These are phyloP conservation scores for Drosophila suboccidentalis DNA, from an alignment of 2,888 invertebrate species.

Conservation along the genomic window DNA sequence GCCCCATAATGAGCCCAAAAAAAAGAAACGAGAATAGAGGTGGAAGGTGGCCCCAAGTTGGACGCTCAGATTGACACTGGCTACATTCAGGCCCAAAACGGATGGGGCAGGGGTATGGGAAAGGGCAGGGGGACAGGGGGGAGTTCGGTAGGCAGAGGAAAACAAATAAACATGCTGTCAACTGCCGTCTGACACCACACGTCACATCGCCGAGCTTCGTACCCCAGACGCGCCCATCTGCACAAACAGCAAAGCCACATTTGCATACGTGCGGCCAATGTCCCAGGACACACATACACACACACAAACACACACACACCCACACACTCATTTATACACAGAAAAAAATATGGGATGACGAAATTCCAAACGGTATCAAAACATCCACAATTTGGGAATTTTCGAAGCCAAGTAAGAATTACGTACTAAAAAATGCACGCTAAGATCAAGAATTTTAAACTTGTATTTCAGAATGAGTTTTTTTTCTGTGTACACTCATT, in stretches of 20 bases:
- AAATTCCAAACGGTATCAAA: too few species aligned
- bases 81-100: slow-evolving; percentile 22
- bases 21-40: not conserved
- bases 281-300: slow-evolving; percentile 47
- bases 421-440: too few species aligned
- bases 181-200: slow-evolving; percentile 81
- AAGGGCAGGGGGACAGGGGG: not conserved
- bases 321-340: slow-evolving; percentile 15
- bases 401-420: too few species aligned
- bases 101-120: not conserved
- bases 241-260: slow-evolving; percentile 50
- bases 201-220: slow-evolving; percentile 40
- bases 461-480: too few species aligned
- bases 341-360: not conserved
- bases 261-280: slow-evolving; percentile 66
- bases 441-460: too few species aligned
- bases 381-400: too few species aligned
- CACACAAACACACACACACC: slow-evolving; percentile 39
- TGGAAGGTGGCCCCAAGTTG: slow-evolving; percentile 23
- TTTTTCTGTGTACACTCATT: slow-evolving; percentile 11
- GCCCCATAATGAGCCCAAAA: slow-evolving; percentile 22
- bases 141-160: slow-evolving; percentile 44
- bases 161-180: slow-evolving; percentile 82
- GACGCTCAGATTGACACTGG: slow-evolving; percentile 53
- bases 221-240: slow-evolving; percentile 45